Conservation (phyloP, 2,888 invertebrate species). For the Latheticus oryzae region DNA sequence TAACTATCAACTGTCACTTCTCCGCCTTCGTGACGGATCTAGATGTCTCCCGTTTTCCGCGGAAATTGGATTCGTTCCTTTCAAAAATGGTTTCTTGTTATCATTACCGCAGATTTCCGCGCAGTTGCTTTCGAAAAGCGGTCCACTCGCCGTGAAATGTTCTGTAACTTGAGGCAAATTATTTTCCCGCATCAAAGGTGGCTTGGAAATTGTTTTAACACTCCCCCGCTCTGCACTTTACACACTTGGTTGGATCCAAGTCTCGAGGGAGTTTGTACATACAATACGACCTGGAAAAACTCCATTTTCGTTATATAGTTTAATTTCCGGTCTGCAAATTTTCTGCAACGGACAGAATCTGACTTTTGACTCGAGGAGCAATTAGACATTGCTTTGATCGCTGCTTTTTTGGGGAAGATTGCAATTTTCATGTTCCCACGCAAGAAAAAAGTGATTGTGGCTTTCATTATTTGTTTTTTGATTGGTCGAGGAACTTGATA, state of each 20-base stretch:
- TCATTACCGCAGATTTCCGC: constrained; percentile 52
- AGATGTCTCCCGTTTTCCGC: constrained; percentile 1
- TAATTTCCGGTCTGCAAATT: constrained; percentile 36
- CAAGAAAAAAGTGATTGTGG: too few species aligned
- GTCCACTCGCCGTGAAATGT: constrained; percentile 60
- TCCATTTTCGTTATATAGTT: constrained; percentile 37
- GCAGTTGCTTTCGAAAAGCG: constrained; percentile 57
- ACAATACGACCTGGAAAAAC: constrained; percentile 30
- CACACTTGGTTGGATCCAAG: constrained; percentile 47
- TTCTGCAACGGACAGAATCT: too few species aligned
- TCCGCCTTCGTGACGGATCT: not conserved
- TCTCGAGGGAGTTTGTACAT: too few species aligned
- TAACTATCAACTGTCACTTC: constrained; percentile 1
- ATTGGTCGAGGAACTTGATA: too few species aligned
- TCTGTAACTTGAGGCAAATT: constrained; percentile 63
- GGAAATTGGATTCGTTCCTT: constrained; percentile 37
- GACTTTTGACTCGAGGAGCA: too few species aligned
- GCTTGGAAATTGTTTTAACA: constrained; percentile 62
- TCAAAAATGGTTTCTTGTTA: constrained; percentile 47
- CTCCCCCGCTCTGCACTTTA: constrained; percentile 55
- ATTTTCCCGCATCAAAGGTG: constrained; percentile 61
- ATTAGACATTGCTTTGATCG: too few species aligned
- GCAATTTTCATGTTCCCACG: too few species aligned
- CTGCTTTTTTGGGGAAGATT: too few species aligned
- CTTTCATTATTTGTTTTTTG: too few species aligned